phyloP scores from a whole-genome alignment of 2,888 invertebrate species.

The Caenorhabditis sp. region DNA sequence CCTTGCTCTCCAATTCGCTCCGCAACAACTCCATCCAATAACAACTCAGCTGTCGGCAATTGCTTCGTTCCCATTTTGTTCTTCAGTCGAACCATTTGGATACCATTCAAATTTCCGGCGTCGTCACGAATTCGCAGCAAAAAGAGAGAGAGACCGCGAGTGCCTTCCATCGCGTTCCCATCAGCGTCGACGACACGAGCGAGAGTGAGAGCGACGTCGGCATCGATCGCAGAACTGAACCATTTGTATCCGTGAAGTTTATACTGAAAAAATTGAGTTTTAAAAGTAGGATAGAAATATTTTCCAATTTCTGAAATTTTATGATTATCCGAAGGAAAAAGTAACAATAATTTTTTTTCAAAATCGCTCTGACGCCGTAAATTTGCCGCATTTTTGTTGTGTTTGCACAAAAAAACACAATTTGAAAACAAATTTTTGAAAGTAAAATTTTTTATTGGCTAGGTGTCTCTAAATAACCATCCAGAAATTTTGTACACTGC shows the following conservation, averaged over 20 bases:
- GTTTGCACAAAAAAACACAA: too few species aligned
- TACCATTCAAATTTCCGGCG: constrained; percentile 73
- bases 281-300: too few species aligned
- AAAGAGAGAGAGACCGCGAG: constrained; percentile 75
- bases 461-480: too few species aligned
- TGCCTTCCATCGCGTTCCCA: constrained; percentile 72
- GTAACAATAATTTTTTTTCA: too few species aligned
- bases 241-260: constrained; percentile 76
- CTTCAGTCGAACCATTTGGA: constrained; percentile 75
- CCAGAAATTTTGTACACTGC: too few species aligned
- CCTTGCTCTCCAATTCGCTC: constrained; percentile 45
- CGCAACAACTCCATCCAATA: constrained; percentile 73
- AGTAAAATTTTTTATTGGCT: too few species aligned
- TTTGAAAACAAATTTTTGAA: too few species aligned
- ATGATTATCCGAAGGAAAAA: too few species aligned
- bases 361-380: too few species aligned
- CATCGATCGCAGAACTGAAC: constrained; percentile 77
- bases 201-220: constrained; percentile 75
- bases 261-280: too few species aligned
- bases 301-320: too few species aligned
- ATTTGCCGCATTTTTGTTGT: too few species aligned
- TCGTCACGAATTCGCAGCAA: constrained; percentile 73
- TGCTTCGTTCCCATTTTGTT: constrained; percentile 76
- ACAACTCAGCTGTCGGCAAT: constrained; percentile 76
- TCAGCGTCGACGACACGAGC: constrained; percentile 73